A percentile compares a stretch with the other conserved stretches of the same genome.
These are phyloP conservation scores for Lycaon pictus DNA, from an alignment of 2,113 vertebrate genomes.

Conservation along the genomic window DNA sequence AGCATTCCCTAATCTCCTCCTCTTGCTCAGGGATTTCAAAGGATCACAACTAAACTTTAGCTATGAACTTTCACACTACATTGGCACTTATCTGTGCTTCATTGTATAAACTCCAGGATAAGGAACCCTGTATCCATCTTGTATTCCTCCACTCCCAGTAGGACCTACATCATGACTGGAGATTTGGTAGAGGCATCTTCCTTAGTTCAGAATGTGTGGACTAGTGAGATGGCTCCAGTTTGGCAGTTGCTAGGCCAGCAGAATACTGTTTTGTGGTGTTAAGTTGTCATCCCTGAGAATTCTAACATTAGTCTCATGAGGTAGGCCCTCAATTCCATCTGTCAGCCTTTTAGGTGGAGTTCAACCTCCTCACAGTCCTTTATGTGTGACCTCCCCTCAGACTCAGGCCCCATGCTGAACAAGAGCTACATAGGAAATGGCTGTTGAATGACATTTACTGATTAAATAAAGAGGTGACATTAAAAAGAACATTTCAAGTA, in stretches of 20 bases:
- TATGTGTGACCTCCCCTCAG: neutral
- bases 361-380: neutral
- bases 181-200: slow-evolving; percentile 34
- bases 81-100: neutral
- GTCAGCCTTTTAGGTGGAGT: slow-evolving; percentile 46
- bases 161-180: neutral
- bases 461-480: slow-evolving; percentile 39
- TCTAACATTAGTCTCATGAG: neutral
- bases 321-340: neutral
- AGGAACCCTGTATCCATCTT: slow-evolving; percentile 5
- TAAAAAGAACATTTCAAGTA: slow-evolving; percentile 46
- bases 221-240: neutral
- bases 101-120: neutral
- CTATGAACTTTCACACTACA: slow-evolving; percentile 1
- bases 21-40: neutral
- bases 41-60: slow-evolving; percentile 26
- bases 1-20: neutral
- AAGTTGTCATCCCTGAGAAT: neutral
- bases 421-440: slow-evolving; percentile 42
- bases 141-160: neutral
- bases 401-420: neutral
- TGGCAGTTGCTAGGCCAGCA: slow-evolving; percentile 37
- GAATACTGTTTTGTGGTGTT: slow-evolving; percentile 37
- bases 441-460: slow-evolving; percentile 17
- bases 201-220: slow-evolving; percentile 33